Base-by-base conservation (phyloP, 92 coral and sea anemone genomes). In the Virgularia gustaviana region DNA sequence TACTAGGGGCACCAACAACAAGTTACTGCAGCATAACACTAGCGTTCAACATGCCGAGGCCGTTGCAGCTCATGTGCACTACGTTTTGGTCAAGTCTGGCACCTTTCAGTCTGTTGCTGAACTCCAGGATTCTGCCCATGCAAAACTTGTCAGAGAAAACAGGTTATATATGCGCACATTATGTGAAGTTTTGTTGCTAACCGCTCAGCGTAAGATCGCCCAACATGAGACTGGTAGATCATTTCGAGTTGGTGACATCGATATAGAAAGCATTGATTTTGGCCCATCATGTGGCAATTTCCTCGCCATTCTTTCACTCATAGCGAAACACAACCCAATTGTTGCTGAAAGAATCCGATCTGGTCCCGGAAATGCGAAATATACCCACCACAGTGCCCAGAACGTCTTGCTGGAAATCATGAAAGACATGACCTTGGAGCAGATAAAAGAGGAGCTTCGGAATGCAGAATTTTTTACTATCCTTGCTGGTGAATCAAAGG, bases 221-320 rank as follows among this genome's bases (percentile, higher is more conserved):
- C 55, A 4, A 47, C 55, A 25, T 47, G 8, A 47, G n/a, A 47
- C 55, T 15, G 55, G 55, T 47, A 63, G 71, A 63, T 63, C 71
- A 36, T 63, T 36, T 63, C 31, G 51, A 18, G 52, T 38, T 63
- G 33, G 28, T 13, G 52, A 36, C 11, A 63, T 63, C 51, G 24
- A 3, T 10, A 23, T 10, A 63, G 31, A 36, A 63, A 13, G 28
- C 31, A 30, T 36, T 36, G 31, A n/a, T 8, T 63, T 63, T 63
- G 70, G 70, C 3, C 49, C 23, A n/a, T 63, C 70, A 25, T 63
- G 70, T 23, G 47, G 70, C 51, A 63, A 63, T 63, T 35, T 63
- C 24, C 70, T 63, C 9, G 47, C 70, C 16, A 63, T 63, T 34
- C 70, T 63, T 36, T 34, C 70, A 16, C 23, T 36, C 20, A 18